Base-by-base conservation (phyloP, 2,113 vertebrate genomes). In the Macroglossus sobrinus region DNA sequence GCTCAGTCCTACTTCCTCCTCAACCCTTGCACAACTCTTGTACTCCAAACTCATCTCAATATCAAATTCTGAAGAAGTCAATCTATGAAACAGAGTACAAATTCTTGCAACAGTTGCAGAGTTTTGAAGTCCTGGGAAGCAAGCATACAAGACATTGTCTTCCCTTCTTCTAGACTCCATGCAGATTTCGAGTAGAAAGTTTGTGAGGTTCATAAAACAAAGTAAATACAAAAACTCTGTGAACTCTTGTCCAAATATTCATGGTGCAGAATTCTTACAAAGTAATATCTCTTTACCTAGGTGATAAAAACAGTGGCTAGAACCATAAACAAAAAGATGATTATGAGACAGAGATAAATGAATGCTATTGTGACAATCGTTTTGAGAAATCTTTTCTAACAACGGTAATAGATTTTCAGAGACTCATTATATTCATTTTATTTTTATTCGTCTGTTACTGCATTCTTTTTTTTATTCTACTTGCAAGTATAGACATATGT, bases 321-420 rank as follows among this genome's bases (percentile, higher is more conserved):
- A 35, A 55, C 30, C 26, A 79, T 63, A 79, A 74, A 68, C 35
- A 74, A 96, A 90, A 91, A 26, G 15, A 33, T 50, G 4, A 40
- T 63, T 35, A 80, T 12, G 22, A 75, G 76, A 47, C n/a, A 85
- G 38, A 84, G n/a, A 78, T 78, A 59, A 88, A 71, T 84, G 43
- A 43, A 57, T 76, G 8, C 24, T 91, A 88, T 33, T 84, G 50
- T 33, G 64, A 18, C 35, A 87, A 84, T 88, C 89, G 76, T 82
- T 81, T 94, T 59, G 76, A 94, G 33, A 95, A 93, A 57, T 74
- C 15, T 69, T 93, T 94, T 18, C 81, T 28, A 43, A 50, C 33
- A 50, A 28, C 43, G 50, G 38, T 53, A 64, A 84, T 71, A 64
- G 35, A 84, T 75, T 88, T 87, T 24, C 21, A 91, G 24, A 18